phyloP scores from a whole-genome alignment of 2,888 invertebrate species.

The Beris chalybata region DNA sequence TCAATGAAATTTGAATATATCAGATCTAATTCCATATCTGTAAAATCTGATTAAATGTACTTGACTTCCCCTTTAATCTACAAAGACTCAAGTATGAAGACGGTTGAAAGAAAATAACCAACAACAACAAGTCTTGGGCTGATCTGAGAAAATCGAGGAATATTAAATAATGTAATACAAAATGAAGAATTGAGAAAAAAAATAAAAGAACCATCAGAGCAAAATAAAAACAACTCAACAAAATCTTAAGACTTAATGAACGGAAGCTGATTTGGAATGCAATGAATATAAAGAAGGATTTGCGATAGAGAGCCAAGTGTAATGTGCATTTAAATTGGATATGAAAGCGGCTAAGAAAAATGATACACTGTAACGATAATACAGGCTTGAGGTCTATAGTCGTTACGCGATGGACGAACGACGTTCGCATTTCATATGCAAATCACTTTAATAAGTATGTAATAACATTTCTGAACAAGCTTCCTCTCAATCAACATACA shows the following conservation, averaged over 20 bases:
- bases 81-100: constrained; percentile 3
- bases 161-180: background rate
- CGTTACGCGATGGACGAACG: background rate
- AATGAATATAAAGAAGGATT: constrained; percentile 39
- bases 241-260: constrained; percentile 32
- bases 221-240: background rate
- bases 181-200: constrained; percentile 11
- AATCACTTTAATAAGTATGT: constrained; percentile 10
- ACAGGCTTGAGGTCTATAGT: background rate
- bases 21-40: constrained; percentile 10
- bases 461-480: no score
- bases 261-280: constrained; percentile 36
- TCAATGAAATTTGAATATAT: constrained; percentile 20
- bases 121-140: background rate
- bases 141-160: background rate
- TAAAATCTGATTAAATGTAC: constrained; percentile 22
- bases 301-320: constrained; percentile 12
- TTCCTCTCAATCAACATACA: no score
- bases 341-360: background rate
- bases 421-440: constrained; percentile 6
- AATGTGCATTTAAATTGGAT: constrained; percentile 38
- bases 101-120: background rate
- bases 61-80: constrained; percentile 10
- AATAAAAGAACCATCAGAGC: background rate
- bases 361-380: background rate